Evolutionary conservation across 2,888 invertebrate genomes (phyloP), one percentile per base, ranked within the genome.

Genomic region (Archips xylosteana): DNA sequence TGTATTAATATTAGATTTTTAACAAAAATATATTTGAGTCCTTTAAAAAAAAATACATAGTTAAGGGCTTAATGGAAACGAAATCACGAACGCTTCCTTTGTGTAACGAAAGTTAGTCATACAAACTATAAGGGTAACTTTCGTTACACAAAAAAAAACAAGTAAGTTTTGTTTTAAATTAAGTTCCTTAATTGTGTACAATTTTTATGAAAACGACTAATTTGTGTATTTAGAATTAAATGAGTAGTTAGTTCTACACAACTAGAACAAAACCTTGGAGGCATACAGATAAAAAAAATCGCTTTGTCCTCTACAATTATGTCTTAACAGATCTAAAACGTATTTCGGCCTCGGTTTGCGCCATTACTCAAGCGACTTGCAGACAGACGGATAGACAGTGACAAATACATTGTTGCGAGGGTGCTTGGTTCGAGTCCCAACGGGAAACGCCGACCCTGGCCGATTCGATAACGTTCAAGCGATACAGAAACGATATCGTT

Each of bases 331-430:
- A 57, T 61, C 54, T 61, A 51, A 66, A 66, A 54, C 15, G 61
- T 45, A 45, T 64, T 39, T 42, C 71, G 34, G 12, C 39, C 45
- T 65, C 71, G 60, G 54, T 70, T n/a, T 42, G 45, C 59, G 32
- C 51, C 65, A 71, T 71, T 71, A 71, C 39, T 66, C 71, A 54
- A 49, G 65, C 49, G 65, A 65, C 39, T 45, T 32, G 59, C 13
- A 36, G 59, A 59, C 60, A 49, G 60, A 49, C 47, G 6, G 62
- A 70, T 45, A 51, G 71, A 71, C 71, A 66, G 65, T 71, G 71
- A 71, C 61, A 66, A 71, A 71, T 71, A 66, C 66, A 60, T 71
- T 61, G 54, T 60, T 61, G 61, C 42, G 15, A 47, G 9, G 39
- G 39, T 32, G 60, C 60, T 13, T 15, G 66, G 61, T 71, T 71